A percentile compares a stretch with the other conserved stretches of the same genome.
These are phyloP conservation scores for Agrilus planipennis DNA, from an alignment of 1,140 invertebrate genomes.

Conservation along the genomic window DNA sequence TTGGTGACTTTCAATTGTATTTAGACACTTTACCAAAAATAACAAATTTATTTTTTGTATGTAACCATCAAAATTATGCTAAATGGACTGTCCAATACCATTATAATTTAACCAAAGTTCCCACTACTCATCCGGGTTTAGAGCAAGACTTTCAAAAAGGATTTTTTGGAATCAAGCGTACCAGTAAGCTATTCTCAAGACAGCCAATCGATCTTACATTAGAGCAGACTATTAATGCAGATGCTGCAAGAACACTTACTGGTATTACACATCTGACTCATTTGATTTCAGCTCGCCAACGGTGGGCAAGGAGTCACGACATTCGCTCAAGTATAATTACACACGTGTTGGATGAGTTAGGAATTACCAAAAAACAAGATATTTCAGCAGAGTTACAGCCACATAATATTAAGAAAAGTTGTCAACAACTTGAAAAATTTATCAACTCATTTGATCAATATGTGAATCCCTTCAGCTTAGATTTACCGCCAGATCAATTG, in stretches of 20 bases:
- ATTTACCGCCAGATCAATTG: constrained; percentile 11
- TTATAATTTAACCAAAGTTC: constrained; percentile 16
- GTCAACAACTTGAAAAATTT: constrained; percentile 9
- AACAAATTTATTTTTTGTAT: constrained; percentile 17
- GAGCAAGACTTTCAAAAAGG: constrained; percentile 15
- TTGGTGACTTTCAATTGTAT: constrained; percentile 16
- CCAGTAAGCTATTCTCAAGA: constrained; percentile 4
- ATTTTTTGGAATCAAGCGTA: constrained; percentile 1
- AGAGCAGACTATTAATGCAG: constrained; percentile 9
- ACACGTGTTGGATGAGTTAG: constrained; percentile 7
- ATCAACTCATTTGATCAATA: constrained; percentile 9
- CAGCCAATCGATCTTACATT: constrained; percentile 3
- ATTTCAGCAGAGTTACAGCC: constrained; percentile 10
- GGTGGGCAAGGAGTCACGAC: constrained; percentile 17
- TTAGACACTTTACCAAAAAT: constrained; percentile 15
- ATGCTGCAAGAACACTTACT: constrained; percentile 11
- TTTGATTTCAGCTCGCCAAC: constrained; percentile 4
- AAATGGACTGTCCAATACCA: constrained; percentile 15
- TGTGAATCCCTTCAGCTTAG: constrained; percentile 14
- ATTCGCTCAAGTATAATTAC: constrained; percentile 16
- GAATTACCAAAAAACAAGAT: constrained; percentile 11
- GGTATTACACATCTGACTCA: constrained; percentile 17
- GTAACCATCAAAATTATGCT: constrained; percentile 19
- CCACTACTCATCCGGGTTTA: constrained; percentile 21
- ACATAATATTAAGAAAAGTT: constrained; percentile 6